Evolutionary conservation across 35 echinoderm and acorn worm genomes (phyloP), one percentile per base, ranked within the genome.

Genomic region (Lytechinus pictus): DNA sequence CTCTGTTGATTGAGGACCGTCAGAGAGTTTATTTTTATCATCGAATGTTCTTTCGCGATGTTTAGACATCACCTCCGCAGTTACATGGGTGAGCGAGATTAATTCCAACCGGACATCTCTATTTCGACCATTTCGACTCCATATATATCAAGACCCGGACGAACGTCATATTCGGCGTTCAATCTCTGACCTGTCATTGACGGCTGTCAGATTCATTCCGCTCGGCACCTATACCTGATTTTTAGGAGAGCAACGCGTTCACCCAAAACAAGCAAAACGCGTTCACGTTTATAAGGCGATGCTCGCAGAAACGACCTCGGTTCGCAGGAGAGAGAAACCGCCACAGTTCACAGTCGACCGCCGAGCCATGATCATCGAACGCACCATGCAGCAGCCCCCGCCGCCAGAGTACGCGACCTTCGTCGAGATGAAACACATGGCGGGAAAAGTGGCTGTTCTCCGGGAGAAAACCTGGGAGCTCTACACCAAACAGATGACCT

Each of bases 371-470:
- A 93, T 93, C 54, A 27, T 93, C 13, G 29, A 93, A 57, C 88
- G 11, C 88, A 93, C 52, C 92, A 57, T 57, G 29, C 54, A 57
- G 53, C 92, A 57, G 28, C 92, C 92, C 55, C 61, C 61, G 6
- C 66, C 66, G 56, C 91, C 91, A 24, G 53, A 93, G 12, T 93
- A 93, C n/a, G 92, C 92, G 4, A 93, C 92, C 53, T 93, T 93
- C 24, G 55, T 27, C 9, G 92, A 93, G 9, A 93, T 93, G 92
- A 54, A 57, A 19, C 92, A 93, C 54, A 93, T 93, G 92, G 92
- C 92, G 55, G 92, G 92, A 93, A 93, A 93, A 27, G 92, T 93
- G 92, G 92, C 92, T 16, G 92, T 93, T 10, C 92, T 93, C 28
- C 92, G 92, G 11, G 92, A 93, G 19, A 54, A 57, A 21, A 93